phyloP scores from a whole-genome alignment of 2,113 vertebrate species.

The Ptyas mucosa region DNA sequence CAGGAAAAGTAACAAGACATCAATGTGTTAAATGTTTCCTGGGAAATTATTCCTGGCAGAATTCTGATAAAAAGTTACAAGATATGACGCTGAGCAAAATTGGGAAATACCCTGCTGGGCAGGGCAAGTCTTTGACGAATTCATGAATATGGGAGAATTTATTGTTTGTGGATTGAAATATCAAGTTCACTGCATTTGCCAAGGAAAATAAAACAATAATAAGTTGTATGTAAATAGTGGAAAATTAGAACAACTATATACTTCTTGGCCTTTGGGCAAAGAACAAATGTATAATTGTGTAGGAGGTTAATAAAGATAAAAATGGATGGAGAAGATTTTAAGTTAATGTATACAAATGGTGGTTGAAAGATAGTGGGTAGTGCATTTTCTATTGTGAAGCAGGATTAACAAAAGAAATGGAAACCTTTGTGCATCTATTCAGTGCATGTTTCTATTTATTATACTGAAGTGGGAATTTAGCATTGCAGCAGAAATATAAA shows the following conservation, averaged over 20 bases:
- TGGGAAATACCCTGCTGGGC: background rate
- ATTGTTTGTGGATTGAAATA: background rate
- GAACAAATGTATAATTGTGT: background rate
- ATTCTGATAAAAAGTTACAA: background rate
- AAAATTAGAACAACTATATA: background rate
- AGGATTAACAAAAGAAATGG: background rate
- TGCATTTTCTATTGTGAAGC: background rate
- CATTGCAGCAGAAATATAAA: background rate
- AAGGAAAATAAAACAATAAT: background rate
- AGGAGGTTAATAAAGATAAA: background rate
- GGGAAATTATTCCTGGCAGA: background rate
- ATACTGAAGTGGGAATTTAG: background rate
- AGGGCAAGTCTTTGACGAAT: background rate
- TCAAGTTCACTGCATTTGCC: background rate
- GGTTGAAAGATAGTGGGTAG: background rate
- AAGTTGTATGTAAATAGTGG: background rate
- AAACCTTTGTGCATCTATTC: background rate
- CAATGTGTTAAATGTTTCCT: background rate
- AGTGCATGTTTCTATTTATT: background rate
- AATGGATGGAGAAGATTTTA: background rate
- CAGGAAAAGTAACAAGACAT: background rate
- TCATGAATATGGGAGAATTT: background rate
- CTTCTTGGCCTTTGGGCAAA: background rate
- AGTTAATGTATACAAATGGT: background rate
- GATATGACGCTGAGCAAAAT: background rate